phyloP scores from a whole-genome alignment of 1,140 invertebrate genomes.

The Drosophila rufa region DNA sequence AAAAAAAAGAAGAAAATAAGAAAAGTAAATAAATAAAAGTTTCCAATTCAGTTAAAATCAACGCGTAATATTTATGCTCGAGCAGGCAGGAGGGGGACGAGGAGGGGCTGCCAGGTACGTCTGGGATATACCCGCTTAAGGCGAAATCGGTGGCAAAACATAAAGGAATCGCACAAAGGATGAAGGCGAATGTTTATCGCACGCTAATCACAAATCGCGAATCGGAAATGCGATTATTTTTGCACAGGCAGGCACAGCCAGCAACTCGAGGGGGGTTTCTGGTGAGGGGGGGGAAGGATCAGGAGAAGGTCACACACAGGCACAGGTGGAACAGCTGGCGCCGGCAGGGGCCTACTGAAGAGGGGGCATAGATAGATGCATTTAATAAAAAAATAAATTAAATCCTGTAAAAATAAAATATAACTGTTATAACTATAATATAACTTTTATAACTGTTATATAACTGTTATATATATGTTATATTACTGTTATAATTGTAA shows the following conservation, averaged over 20 bases:
- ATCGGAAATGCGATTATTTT: slow-evolving; percentile 80
- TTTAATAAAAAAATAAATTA: too few relatives aligned
- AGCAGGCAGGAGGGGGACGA: slow-evolving; percentile 15
- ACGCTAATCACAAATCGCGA: slow-evolving; percentile 78
- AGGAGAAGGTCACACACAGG: slow-evolving; percentile 4
- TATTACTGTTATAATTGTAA: too few relatives aligned
- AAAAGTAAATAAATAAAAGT: slow-evolving; percentile 57
- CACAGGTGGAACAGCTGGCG: slow-evolving; percentile 27
- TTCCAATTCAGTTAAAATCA: slow-evolving; percentile 72
- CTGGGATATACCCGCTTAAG: slow-evolving; percentile 17
- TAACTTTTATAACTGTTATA: too few relatives aligned
- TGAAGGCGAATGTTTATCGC: slow-evolving; percentile 64
- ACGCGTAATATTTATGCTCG: slow-evolving; percentile 72
- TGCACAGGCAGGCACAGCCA: slow-evolving; percentile 41
- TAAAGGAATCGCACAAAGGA: slow-evolving; percentile 44
- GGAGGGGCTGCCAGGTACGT: slow-evolving; percentile 11
- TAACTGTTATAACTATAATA: too few relatives aligned
- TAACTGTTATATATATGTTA: too few relatives aligned
- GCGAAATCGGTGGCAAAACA: slow-evolving; percentile 17
- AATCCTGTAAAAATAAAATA: too few relatives aligned
- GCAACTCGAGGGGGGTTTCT: background rate
- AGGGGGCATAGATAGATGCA: background rate
- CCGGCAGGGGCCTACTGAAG: slow-evolving; percentile 10
- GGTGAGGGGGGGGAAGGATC: background rate
- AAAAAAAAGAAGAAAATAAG: slow-evolving; percentile 4